Evolutionary conservation across 2,888 invertebrate species (phyloP).

Genomic region (Lasioglossum leucozonium): DNA sequence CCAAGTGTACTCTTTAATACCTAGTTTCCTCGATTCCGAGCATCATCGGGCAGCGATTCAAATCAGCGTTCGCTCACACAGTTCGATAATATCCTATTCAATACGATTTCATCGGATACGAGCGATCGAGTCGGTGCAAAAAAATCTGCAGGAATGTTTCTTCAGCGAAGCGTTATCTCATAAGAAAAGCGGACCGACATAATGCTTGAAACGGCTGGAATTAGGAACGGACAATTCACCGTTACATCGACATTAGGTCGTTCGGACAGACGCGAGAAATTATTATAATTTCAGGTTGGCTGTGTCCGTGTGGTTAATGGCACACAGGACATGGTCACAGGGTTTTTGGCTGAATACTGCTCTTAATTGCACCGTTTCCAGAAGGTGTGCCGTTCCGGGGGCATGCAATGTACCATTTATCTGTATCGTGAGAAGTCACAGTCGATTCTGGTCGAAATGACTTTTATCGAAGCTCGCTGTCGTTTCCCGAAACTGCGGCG

Average conservation of each 20-base stretch:
- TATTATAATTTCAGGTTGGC: conserved; percentile 42
- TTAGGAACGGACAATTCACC: conserved; percentile 52
- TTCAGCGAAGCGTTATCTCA: background rate
- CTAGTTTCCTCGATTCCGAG: background rate
- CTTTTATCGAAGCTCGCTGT: background rate
- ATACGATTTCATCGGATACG: background rate
- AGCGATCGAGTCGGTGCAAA: background rate
- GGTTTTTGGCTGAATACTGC: conserved; percentile 49
- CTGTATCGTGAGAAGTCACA: conserved; percentile 35
- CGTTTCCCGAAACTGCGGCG: background rate
- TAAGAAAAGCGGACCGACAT: conserved; percentile 27
- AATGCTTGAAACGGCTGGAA: conserved; percentile 24
- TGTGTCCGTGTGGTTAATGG: conserved; percentile 38
- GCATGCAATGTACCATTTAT: conserved; percentile 11
- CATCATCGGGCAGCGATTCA: background rate
- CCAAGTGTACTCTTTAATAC: background rate
- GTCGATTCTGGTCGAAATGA: background rate
- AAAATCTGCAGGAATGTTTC: background rate
- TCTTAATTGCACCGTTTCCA: conserved; percentile 48
- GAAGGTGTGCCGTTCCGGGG: conserved; percentile 23
- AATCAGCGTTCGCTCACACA: background rate
- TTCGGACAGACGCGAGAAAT: conserved; percentile 39
- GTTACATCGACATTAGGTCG: conserved; percentile 57
- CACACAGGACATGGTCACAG: conserved; percentile 39
- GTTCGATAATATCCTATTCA: background rate